Conservation (phyloP, 2,113 vertebrate species). For the Silurus asotus region DNA sequence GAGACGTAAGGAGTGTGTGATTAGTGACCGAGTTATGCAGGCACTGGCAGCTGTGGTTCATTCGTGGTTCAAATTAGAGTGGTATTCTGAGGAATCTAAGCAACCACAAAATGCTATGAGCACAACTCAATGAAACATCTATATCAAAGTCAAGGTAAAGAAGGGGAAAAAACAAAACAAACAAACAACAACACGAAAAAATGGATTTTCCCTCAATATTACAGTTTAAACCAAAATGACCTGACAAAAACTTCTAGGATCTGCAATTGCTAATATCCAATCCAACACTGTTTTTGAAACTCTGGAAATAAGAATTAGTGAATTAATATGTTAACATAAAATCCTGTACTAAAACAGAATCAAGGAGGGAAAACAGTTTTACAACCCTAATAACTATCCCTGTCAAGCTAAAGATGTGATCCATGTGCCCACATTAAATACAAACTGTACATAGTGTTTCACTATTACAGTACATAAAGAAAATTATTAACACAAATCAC, state of each 20-base stretch:
- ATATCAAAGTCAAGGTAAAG: background rate
- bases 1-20: slow-evolving; percentile 55
- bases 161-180: background rate
- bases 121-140: slow-evolving; percentile 6
- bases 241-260: background rate
- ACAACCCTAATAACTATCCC: background rate
- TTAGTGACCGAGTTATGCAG: slow-evolving; percentile 49
- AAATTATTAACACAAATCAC: slow-evolving; percentile 1
- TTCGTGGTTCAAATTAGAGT: slow-evolving; percentile 57
- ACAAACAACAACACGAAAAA: too few relatives aligned
- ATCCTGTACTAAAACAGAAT: background rate
- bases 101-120: background rate
- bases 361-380: background rate
- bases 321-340: background rate
- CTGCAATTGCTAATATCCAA: too few relatives aligned
- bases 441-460: background rate
- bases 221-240: background rate
- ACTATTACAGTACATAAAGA: slow-evolving; percentile 62
- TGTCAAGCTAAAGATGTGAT: background rate
- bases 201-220: background rate
- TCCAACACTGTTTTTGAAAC: background rate
- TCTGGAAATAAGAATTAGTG: background rate
- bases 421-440: background rate
- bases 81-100: slow-evolving; percentile 7
- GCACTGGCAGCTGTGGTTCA: slow-evolving; percentile 51